Base-by-base conservation (phyloP, 2,888 invertebrate species). In the Epistrophe grossulariae region DNA sequence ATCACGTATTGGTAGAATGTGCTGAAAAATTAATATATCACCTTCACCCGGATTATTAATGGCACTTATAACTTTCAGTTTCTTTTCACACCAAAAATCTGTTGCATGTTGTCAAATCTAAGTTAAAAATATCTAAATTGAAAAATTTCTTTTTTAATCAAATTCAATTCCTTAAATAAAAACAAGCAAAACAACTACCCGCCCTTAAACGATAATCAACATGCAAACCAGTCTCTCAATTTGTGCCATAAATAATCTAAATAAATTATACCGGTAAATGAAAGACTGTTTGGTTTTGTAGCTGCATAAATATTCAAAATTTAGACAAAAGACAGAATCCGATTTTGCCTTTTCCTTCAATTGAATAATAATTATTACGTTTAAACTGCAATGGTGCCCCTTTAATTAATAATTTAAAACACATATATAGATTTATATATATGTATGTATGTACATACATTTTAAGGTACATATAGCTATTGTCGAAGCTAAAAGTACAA, bases 401-500 rank as follows among this genome's bases (percentile, higher is more conserved):
- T 35, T 38, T 38, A 59, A 57, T n/a, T 57, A 9, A 31, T 24
- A 24, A 1, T 24, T 24, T 24, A 2, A 24, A 2, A 24, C 3
- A 24, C 24, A 24, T 2, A 24, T 3, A 3, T 24, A 24, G 24
- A 3, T 24, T 24, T 24, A 24, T 24, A 24, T n/a, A n/a, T n/a
- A 24, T 24, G 24, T 24, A 24, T 3, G 3, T 24, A 24, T 24
- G n/a, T 24, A 24, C 3, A 3, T 24, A 24, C 3, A 24, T 24
- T 24, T 24, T 2, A 24, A 24, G 24, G 24, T 24, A 24, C 24
- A 24, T 24, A 24, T 24, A 24, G 24, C 24, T 24, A 24, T 3
- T 24, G 24, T 24, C 24, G 4, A 72, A 73, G 59, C 35, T 31
- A 24, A 74, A 74, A 74, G 70, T 76, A 45, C 35, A 62, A 76